Conservation (phyloP, 2,113 vertebrate genomes). For the Indri indri region DNA sequence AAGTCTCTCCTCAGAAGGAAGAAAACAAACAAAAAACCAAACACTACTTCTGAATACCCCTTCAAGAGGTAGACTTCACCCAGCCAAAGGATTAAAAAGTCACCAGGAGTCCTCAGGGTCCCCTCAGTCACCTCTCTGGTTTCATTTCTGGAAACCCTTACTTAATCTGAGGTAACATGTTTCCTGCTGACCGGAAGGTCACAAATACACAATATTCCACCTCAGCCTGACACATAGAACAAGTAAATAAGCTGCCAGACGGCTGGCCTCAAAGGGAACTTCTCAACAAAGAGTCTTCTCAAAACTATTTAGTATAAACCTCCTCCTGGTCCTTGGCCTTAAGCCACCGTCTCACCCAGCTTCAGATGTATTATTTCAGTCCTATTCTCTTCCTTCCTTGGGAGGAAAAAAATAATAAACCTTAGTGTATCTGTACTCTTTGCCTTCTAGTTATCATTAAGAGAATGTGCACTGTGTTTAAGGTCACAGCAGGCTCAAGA, state of each 20-base stretch:
- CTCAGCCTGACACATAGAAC: background rate
- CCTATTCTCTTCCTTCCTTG: conserved; percentile 60
- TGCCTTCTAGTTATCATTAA: background rate
- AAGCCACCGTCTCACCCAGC: background rate
- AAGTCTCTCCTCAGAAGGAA: background rate
- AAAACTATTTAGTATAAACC: background rate
- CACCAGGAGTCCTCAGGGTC: background rate
- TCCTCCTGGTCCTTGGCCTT: conserved; percentile 46
- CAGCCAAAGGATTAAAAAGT: background rate
- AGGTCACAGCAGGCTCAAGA: background rate
- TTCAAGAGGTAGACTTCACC: background rate
- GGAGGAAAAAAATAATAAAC: conserved; percentile 25
- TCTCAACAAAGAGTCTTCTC: conserved; percentile 13
- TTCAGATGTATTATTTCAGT: conserved; percentile 57
- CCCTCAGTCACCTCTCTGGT: background rate
- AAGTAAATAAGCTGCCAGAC: background rate
- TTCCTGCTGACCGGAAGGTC: background rate
- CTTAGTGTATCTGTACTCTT: background rate
- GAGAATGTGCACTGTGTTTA: background rate
- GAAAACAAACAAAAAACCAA: background rate
- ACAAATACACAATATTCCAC: background rate
- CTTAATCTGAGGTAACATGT: background rate
- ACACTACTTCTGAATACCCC: background rate
- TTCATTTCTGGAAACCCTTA: conserved; percentile 41
- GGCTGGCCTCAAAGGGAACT: background rate